Base-by-base conservation (phyloP, 2,888 invertebrate species). In the Nemotelus nigrinus region DNA sequence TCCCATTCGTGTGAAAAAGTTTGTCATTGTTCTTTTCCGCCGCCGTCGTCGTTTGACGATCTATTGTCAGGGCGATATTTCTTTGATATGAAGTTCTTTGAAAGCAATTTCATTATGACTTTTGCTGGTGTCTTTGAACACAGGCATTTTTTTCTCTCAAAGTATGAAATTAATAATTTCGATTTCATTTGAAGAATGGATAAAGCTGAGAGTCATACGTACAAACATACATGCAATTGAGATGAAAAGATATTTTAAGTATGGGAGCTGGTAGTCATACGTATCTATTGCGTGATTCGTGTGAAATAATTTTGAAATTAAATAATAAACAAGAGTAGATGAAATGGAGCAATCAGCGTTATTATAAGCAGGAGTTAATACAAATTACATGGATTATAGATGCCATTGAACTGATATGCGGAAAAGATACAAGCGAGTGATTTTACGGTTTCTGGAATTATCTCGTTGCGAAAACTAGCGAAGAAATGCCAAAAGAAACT, bases 21-120 rank as follows among this genome's bases (percentile, higher is more conserved):
- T 72, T 74, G 50, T 60, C 60, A 74, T 74, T 74, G 74, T 74
- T 74, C 74, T 39, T 63, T 63, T 74, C 74, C 60, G 68, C 47
- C 68, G 63, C 39, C 25, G 25, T 25, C 25, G 25, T 25, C 25
- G 25, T 25, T 25, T 25, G 25, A 25, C 47, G 39, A 74, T 48
- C 58, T 25, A 72, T 58, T 48, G 74, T 63, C 63, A 39, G 0
- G 25, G 44, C 47, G 48, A 63, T 63, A 60, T 63, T 74, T 60
- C 63, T 70, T 53, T 41, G 25, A 3, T 47, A 25, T 67, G 10
- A 48, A 47, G 67, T 45, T 48, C 67, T 67, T 44, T 48, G n/a
- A n/a, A 48, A 43, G 47, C 50, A 47, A 67, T 67, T 48, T 41
- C 43, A 39, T 45, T 63, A 39, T 65, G 7, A 47, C 65, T 48